Base-by-base conservation (phyloP, 1,140 invertebrate genomes). In the Mizuhopecten yessoensis region DNA sequence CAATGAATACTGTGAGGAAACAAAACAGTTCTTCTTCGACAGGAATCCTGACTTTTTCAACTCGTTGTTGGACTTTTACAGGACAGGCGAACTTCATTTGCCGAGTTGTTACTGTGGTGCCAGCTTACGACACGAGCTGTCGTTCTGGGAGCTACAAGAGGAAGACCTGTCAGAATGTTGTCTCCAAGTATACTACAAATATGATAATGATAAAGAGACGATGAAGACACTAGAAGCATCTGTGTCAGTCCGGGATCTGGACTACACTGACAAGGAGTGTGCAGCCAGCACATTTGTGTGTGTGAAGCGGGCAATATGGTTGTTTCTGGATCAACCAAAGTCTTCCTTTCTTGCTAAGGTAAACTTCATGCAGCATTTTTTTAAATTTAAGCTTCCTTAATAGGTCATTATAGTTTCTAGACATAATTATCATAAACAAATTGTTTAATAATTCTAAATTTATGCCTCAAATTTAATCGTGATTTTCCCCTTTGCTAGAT, bases 1-100 rank as follows among this genome's bases (percentile, higher is more conserved):
- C 0, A 29, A 90, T n/a, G 86, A 49, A 34, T 92, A 90, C 34
- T 87, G 90, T 45, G 34, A 88, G 34, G 89, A 75, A n/a, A 87
- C 34, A 87, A 33, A 90, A 10, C 87, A 42, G 17, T 92, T 87
- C 29, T 92, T 90, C 36, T 92, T 92, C 34, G 89, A 92, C 88
- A 92, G 89, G 87, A 92, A 92, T 90, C 91, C 91, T n/a, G 75
- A 89, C 5, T 75, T 90, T 23, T 92, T 92, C 23, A 75, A 86
- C 10, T 86, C 57, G 0, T 57, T 92, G 23, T 34, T 92, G 17
- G 91, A 90, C 34, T 87, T 90, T 10, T 92, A 92, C 36, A 42
- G 91, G 20, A 92, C 87, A 45, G 91, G 89, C 1, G 23, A 34
- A 0, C 34, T 92, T 15, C 89, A 92, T 86, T 86, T 92, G 20